Base-by-base conservation (phyloP, 2,113 vertebrate genomes). In the Sylvia atricapilla region DNA sequence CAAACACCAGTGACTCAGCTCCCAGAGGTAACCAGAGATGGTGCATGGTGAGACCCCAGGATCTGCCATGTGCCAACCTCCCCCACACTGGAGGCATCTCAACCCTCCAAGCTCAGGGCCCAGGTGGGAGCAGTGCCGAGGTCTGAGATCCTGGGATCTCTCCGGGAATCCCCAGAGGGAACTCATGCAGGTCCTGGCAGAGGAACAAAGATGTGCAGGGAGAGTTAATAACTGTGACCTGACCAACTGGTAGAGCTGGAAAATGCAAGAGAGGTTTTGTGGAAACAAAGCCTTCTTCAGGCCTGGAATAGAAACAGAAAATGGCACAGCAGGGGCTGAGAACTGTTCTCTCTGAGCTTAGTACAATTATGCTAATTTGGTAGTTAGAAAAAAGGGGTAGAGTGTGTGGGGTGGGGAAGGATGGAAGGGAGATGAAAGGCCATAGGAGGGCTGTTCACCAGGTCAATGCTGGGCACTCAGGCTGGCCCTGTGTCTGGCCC, bases 211-310 rank as follows among this genome's bases (percentile, higher is more conserved):
- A 52, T 80, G 75, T 88, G 79, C 37, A 90, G 68, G 72, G 79
- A 94, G 88, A 94, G 75, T 78, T 33, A 93, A 67, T 88, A 66
- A 63, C 88, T 77, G 53, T 58, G 77, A 96, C 96, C 90, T 81
- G 95, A 97, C 88, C 46, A 16, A 97, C 96, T 93, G 94, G 96
- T 93, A 93, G 8, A 88, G 95, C 96, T 96, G 90, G 96, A 95
- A 97, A 96, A 77, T 53, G 47, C 67, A 88, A 73, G 85, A 81
- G 87, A 87, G 37, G 44, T 64, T 93, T 94, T 88, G 53, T 3
- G 37, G 94, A 92, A 94, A 96, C 90, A 88, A 96, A 94, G 55
- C 31, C 68, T 77, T 86, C 95, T 92, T 74, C 86, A 81, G 92
- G 70, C 15, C 72, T 77, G 90, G 76, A 87, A 52, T n/a, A 73